phyloP scores from a whole-genome alignment of 2,797 vertebrate species.

The Sternarchorhynchus goeldii region DNA sequence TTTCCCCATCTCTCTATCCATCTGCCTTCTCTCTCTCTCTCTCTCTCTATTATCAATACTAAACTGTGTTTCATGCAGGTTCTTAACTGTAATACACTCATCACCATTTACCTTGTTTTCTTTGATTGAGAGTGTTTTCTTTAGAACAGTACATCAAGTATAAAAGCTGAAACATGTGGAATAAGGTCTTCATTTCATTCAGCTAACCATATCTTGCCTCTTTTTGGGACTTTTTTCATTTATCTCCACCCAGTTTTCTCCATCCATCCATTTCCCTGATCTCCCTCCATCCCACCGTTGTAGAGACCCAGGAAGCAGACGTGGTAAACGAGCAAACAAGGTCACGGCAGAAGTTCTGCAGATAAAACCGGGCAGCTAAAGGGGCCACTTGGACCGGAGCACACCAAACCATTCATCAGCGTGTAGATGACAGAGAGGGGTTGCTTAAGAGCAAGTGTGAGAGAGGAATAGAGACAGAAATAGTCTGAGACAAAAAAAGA shows the following conservation, averaged over 20 bases:
- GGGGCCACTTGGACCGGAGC: constrained; percentile 43
- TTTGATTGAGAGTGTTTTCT: no score
- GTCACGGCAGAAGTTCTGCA: constrained; percentile 17
- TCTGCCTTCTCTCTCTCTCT: background rate
- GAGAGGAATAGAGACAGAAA: constrained; percentile 8
- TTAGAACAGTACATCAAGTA: no score
- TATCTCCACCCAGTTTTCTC: background rate
- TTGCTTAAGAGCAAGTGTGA: background rate
- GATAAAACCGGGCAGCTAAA: constrained; percentile 39
- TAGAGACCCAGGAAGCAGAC: constrained; percentile 1
- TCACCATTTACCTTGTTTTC: no score
- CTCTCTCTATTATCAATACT: background rate
- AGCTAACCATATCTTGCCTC: no score
- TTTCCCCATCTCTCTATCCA: background rate
- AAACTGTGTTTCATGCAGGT: no score
- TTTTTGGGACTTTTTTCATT: background rate
- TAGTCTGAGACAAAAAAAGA: background rate
- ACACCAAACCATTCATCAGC: constrained; percentile 51
- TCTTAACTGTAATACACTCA: no score
- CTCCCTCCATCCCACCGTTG: background rate
- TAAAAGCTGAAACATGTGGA: no score
- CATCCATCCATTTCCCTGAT: no score
- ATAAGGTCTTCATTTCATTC: no score
- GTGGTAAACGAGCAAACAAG: constrained; percentile 15
- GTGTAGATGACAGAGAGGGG: constrained; percentile 29